Base-by-base conservation (phyloP, 2,113 vertebrate genomes). In the Aythya baeri region DNA sequence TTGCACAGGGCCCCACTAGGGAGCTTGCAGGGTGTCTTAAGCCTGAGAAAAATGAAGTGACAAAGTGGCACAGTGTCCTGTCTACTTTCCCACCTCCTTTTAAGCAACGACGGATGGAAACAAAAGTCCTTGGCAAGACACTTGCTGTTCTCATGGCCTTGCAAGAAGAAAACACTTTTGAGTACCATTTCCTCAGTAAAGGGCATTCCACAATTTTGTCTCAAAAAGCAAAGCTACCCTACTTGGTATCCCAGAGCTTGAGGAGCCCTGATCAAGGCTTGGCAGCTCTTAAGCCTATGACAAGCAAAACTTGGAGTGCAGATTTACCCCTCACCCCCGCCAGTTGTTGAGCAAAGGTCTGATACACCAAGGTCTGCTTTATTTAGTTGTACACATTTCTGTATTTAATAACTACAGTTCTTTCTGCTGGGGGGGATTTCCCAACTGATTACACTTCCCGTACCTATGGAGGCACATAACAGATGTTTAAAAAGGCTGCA, bases 361-460 rank as follows among this genome's bases (percentile, higher is more conserved):
- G 76, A 71, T 65, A 63, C 72, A 71, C 86, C 91, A 86, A 63
- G 17, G 16, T 58, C 83, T 55, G 79, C 34, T 77, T 86, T 49
- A 44, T 22, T 80, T 62, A 67, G 43, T 52, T 16, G 31, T 81
- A 91, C 81, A 41, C 66, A 38, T 63, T 55, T 80, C 75, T 80
- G 78, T 27, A 31, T 89, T 93, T 41, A 54, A 16, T 38, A 73
- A 70, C 62, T 54, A 11, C 23, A 84, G 58, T 49, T 76, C 79
- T 58, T 93, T 76, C 70, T 80, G 29, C 3, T 23, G 52, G 52
- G 55, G 61, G 32, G 59, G 13, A 61, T 87, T 83, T 85, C 76
- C 10, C 31, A 67, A 68, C 57, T 0, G 0, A 43, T 71, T 38
- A 36, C 0, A 0, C 55, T 74, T 66, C 82, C 75, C 1, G 0